Percentiles rank a stretch among this genome's conserved stretches.
phyloP scores from a whole-genome alignment of 2,113 vertebrate species.

The Rhinoderma darwinii region DNA sequence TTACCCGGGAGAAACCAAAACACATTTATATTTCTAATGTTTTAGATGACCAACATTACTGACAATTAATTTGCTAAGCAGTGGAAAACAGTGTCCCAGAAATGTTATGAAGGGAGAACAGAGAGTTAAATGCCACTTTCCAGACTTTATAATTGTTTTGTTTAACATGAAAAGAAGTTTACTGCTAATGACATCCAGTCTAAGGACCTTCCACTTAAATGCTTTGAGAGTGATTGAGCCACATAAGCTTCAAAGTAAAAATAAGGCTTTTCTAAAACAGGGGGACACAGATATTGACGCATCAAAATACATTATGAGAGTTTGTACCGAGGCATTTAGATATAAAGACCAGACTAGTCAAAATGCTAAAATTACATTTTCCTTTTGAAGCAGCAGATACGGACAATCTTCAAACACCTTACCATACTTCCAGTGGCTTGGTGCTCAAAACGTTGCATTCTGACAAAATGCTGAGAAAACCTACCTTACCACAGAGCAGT shows the following conservation, averaged over 20 bases:
- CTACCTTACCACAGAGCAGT: slow-evolving; percentile 87
- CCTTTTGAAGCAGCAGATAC: background rate
- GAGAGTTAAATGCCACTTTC: background rate
- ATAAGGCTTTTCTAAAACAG: background rate
- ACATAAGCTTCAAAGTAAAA: background rate
- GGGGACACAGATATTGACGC: background rate
- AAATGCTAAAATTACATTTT: background rate
- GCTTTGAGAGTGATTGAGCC: background rate
- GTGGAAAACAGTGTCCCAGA: background rate
- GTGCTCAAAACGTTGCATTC: slow-evolving; percentile 67
- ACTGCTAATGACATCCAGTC: background rate
- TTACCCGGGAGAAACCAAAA: background rate
- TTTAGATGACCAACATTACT: background rate
- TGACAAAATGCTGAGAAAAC: slow-evolving; percentile 78
- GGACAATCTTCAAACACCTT: slow-evolving; percentile 28
- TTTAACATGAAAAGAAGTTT: background rate
- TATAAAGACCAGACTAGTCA: background rate
- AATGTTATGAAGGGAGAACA: background rate
- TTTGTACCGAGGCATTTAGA: background rate
- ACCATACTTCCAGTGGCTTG: slow-evolving; percentile 68
- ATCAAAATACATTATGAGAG: background rate
- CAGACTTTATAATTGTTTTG: background rate
- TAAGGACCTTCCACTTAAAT: no score
- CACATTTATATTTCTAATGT: background rate
- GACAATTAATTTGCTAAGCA: background rate